Conservation (phyloP, 2,888 invertebrate genomes). For the Acrobasis consociella region DNA sequence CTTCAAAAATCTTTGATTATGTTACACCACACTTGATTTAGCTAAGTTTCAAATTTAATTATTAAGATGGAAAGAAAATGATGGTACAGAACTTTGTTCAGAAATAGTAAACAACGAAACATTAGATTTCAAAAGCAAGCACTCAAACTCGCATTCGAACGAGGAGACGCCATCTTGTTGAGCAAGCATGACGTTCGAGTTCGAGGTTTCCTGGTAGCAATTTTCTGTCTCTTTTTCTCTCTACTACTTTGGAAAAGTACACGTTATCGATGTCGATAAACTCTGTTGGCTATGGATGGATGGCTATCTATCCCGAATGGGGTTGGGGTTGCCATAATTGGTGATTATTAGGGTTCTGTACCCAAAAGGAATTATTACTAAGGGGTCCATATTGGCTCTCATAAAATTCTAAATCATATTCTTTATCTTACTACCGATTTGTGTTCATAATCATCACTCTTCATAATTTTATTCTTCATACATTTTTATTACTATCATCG, state of each 20-base stretch:
- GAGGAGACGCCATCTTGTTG: slow-evolving; percentile 50
- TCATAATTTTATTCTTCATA: too few relatives aligned
- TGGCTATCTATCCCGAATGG: too few relatives aligned
- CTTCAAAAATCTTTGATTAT: slow-evolving; percentile 11
- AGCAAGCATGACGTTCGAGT: neutral
- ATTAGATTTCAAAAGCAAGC: slow-evolving; percentile 15
- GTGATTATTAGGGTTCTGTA: too few relatives aligned
- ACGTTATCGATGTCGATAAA: slow-evolving; percentile 1
- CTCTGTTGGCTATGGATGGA: neutral
- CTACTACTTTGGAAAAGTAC: neutral
- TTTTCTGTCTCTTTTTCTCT: neutral
- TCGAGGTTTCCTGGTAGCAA: neutral
- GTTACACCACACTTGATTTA: neutral
- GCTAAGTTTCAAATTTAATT: neutral
- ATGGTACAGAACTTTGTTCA: neutral
- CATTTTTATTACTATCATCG: too few relatives aligned
- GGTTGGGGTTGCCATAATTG: too few relatives aligned
- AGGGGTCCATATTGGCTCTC: too few relatives aligned
- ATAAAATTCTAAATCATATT: too few relatives aligned
- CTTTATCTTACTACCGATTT: too few relatives aligned
- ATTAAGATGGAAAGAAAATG: neutral
- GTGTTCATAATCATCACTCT: too few relatives aligned
- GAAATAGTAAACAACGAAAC: slow-evolving; percentile 25
- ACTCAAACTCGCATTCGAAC: slow-evolving; percentile 27
- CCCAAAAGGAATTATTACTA: too few relatives aligned